Percentiles rank a stretch among this genome's conserved stretches.
These are phyloP conservation scores for Leptinotarsa tumamoca DNA, from an alignment of 2,888 invertebrate genomes.

Conservation along the genomic window DNA sequence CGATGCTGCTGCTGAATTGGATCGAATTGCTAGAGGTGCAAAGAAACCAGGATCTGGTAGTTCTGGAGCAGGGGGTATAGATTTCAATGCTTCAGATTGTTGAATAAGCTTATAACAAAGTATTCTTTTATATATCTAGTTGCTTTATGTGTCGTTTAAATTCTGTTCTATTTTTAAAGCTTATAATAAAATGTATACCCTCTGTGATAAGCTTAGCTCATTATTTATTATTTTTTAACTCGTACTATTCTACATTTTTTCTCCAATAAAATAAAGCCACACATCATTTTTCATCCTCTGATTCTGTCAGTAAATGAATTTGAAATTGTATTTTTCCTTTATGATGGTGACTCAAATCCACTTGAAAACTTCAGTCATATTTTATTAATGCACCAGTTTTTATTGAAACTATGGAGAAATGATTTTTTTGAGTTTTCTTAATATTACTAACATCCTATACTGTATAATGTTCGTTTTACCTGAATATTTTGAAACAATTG, in stretches of 20 bases:
- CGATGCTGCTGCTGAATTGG: constrained; percentile 93
- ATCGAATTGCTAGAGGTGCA: constrained; percentile 83
- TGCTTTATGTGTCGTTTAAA: constrained; percentile 20
- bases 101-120: constrained; percentile 48
- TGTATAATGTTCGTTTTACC: too few relatives aligned
- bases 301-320: too few relatives aligned
- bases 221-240: constrained; percentile 34
- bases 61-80: constrained; percentile 60
- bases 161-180: constrained; percentile 22
- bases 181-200: constrained; percentile 31
- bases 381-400: too few relatives aligned
- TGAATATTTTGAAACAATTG: too few relatives aligned
- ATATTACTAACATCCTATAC: too few relatives aligned
- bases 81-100: constrained; percentile 71
- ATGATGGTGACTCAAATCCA: too few relatives aligned
- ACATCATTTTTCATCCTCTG: background rate
- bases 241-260: constrained; percentile 1
- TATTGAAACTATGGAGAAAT: too few relatives aligned
- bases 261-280: background rate
- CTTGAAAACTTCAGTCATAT: too few relatives aligned
- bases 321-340: too few relatives aligned
- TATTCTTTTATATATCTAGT: constrained; percentile 12
- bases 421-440: too few relatives aligned
- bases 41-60: constrained; percentile 54
- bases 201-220: constrained; percentile 41